Percentiles rank a stretch among this genome's conserved stretches.
These are phyloP conservation scores for Kuschelorhynchus macadamiae DNA, from an alignment of 2,888 invertebrate species.

Conservation along the genomic window DNA sequence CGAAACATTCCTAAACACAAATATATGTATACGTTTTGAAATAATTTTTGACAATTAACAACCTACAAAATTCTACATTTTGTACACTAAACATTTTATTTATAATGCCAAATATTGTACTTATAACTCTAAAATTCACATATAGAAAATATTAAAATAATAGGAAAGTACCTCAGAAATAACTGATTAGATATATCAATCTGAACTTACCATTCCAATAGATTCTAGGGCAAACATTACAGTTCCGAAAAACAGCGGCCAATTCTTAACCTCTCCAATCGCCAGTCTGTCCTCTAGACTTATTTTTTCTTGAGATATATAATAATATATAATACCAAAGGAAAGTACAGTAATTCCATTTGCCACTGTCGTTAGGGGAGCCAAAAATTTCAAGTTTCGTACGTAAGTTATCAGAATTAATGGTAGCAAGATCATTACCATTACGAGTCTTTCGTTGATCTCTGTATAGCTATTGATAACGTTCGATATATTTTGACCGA, in stretches of 20 bases:
- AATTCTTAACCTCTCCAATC: conserved; percentile 71
- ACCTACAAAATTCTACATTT: too few species aligned
- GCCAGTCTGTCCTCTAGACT: conserved; percentile 69
- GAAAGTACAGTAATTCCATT: conserved; percentile 85
- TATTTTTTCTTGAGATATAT: conserved; percentile 77
- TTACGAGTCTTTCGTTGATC: conserved; percentile 76
- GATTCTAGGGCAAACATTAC: conserved; percentile 91
- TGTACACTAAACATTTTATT: too few species aligned
- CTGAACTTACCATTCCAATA: conserved; percentile 83
- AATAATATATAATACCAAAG: conserved; percentile 82
- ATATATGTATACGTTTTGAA: too few species aligned
- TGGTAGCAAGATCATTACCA: conserved; percentile 81
- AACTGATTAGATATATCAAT: too few species aligned
- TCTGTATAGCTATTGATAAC: conserved; percentile 72
- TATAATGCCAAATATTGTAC: too few species aligned
- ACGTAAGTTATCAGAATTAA: conserved; percentile 80
- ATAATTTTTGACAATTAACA: too few species aligned
- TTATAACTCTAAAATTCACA: too few species aligned
- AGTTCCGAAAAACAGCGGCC: conserved; percentile 90
- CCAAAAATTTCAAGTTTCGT: conserved; percentile 82
- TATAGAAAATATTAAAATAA: too few species aligned
- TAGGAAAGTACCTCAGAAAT: too few species aligned
- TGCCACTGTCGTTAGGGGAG: conserved; percentile 87
- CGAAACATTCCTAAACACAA: too few species aligned
- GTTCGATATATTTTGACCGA: conserved; percentile 86